Conservation (phyloP, 2,797 vertebrate species). For the Karalla daura region DNA sequence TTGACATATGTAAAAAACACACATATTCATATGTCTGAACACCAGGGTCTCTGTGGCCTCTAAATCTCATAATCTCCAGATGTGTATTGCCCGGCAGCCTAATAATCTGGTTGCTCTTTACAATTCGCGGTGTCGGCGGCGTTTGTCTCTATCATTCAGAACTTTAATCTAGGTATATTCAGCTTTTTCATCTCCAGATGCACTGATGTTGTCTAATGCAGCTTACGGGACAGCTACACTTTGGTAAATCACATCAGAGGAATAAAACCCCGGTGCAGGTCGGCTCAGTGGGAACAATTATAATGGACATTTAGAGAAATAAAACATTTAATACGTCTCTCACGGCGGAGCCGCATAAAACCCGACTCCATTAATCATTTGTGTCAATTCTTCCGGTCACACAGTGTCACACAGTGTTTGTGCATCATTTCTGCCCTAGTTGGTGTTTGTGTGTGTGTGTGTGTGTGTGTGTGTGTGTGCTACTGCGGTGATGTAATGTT, state of each 20-base stretch:
- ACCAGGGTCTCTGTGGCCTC: constrained; percentile 37
- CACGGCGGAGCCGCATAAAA: background rate
- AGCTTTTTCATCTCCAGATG: constrained; percentile 22
- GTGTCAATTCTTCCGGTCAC: constrained; percentile 8
- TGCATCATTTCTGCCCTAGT: background rate
- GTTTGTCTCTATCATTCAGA: too few species aligned
- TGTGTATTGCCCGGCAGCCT: constrained; percentile 54
- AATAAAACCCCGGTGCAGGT: background rate
- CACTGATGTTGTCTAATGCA: background rate
- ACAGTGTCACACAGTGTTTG: constrained; percentile 21
- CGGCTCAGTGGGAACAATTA: background rate
- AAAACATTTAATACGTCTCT: background rate
- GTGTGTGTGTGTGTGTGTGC: too few species aligned
- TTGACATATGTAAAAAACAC: background rate
- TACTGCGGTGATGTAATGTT: background rate
- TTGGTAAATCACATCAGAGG: constrained; percentile 15
- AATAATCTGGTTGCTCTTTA: constrained; percentile 49
- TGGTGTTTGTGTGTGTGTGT: constrained; percentile 6
- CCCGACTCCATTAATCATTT: constrained; percentile 10
- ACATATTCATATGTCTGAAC: background rate
- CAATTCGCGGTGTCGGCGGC: constrained; percentile 28
- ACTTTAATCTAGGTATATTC: constrained; percentile 48
- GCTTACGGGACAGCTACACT: constrained; percentile 5
- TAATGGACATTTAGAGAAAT: background rate
- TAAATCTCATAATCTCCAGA: constrained; percentile 70